These are phyloP conservation scores for Drosophila eohydei DNA, from an alignment of 2,888 invertebrate genomes.

Conservation along the genomic window DNA sequence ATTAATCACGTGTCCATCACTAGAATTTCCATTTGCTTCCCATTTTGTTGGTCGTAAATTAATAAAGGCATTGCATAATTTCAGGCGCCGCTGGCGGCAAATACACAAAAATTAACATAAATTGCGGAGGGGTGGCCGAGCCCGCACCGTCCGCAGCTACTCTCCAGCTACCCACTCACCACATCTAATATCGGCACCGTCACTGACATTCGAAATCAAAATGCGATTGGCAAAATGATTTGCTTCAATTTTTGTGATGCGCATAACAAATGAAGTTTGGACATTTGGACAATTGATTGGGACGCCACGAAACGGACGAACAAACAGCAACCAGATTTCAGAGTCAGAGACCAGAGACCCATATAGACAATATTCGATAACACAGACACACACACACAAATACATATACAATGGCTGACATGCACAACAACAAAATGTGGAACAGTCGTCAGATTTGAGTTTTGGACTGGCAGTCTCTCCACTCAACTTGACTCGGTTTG, in stretches of 20 bases:
- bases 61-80: slow-evolving; percentile 80
- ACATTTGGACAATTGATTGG: slow-evolving; percentile 79
- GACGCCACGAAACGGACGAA: slow-evolving; percentile 60
- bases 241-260: slow-evolving; percentile 81
- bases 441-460: slow-evolving; percentile 72
- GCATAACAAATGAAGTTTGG: slow-evolving; percentile 80
- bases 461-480: slow-evolving; percentile 38
- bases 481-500: slow-evolving; percentile 41
- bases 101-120: slow-evolving; percentile 78
- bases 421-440: slow-evolving; percentile 78
- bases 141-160: neutral
- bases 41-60: slow-evolving; percentile 71
- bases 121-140: slow-evolving; percentile 50
- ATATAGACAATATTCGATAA: slow-evolving; percentile 58
- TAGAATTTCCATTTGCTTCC: slow-evolving; percentile 23
- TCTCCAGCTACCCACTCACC: neutral
- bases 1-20: slow-evolving; percentile 44
- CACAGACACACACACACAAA: slow-evolving; percentile 23
- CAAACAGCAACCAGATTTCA: slow-evolving; percentile 58
- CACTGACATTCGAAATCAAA: slow-evolving; percentile 78
- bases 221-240: slow-evolving; percentile 81
- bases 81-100: slow-evolving; percentile 70
- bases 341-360: slow-evolving; percentile 49
- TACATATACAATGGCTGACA: slow-evolving; percentile 47
- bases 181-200: slow-evolving; percentile 65